Percentiles rank a stretch among this genome's conserved stretches.
Conservation (phyloP, 2,888 invertebrate species). For the Oxystoma pomonae region DNA sequence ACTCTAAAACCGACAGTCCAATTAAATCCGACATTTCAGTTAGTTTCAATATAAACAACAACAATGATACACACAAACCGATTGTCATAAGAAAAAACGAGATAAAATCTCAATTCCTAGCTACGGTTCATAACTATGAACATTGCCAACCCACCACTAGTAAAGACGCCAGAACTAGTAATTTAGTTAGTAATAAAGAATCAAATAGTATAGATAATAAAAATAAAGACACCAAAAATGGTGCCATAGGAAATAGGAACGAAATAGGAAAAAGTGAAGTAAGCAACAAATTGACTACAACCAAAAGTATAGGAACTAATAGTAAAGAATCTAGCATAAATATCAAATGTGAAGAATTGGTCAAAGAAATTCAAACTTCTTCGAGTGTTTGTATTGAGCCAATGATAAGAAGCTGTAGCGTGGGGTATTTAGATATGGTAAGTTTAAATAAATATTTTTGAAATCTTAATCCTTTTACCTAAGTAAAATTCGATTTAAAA, state of each 20-base stretch:
- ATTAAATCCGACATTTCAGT: slow-evolving; percentile 44
- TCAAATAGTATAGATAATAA: background rate
- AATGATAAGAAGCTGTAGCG: slow-evolving; percentile 76
- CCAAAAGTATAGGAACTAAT: slow-evolving; percentile 40
- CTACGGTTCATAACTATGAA: background rate
- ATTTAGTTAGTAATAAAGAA: background rate
- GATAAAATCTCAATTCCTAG: slow-evolving; percentile 23
- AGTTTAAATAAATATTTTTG: too few species aligned
- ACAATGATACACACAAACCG: slow-evolving; percentile 52
- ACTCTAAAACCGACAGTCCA: slow-evolving; percentile 36
- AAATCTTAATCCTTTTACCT: too few species aligned
- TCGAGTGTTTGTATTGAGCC: slow-evolving; percentile 51
- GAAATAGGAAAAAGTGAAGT: slow-evolving; percentile 21
- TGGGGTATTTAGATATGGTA: slow-evolving; percentile 57
- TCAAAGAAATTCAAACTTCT: slow-evolving; percentile 29
- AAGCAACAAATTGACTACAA: slow-evolving; percentile 29
- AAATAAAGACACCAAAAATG: slow-evolving; percentile 11
- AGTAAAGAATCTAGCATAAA: background rate
- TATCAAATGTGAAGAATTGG: background rate
- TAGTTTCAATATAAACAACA: slow-evolving; percentile 55
- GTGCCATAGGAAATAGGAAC: slow-evolving; percentile 10
- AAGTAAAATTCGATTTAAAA: too few species aligned
- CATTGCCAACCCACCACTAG: background rate
- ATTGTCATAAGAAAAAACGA: slow-evolving; percentile 54
- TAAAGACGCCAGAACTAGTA: background rate